Evolutionary conservation across 2,888 invertebrate genomes (phyloP), one percentile per base, ranked within the genome.

Genomic region (Aphodius granarius): DNA sequence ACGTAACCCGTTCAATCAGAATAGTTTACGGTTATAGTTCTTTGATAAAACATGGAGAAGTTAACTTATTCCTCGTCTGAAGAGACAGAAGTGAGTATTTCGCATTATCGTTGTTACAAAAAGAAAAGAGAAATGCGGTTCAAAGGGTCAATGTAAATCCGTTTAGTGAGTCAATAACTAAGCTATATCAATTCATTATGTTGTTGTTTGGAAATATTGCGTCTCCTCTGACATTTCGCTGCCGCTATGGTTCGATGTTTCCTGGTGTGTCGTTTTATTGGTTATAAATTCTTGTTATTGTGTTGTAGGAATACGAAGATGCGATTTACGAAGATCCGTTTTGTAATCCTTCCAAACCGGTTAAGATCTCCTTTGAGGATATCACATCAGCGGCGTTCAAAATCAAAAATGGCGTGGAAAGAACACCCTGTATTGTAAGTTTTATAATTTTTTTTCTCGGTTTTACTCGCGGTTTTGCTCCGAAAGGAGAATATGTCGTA

Each of bases 371-470:
- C 2, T 96, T 97, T 85, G 94, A 95, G 84, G 96, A 97, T 85
- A 92, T 97, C 62, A 95, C 95, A 15, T 95, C 95, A 0, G 98
- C 98, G 0, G 94, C 96, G 0, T 97, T 93, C 86, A 92, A 94
- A 85, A 96, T 98, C 77, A 94, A 94, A 86, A 91, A 91, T 82
- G 96, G 96, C 66, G 91, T 98, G 72, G 89, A 93, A 76, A 91
- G 92, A 82, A 97, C 97, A 74, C 95, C 97, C 73, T 97, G 97
- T 86, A 92, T 92, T 85, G 97, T 95, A 89, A 89, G 90, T 77
- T 66, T 76, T 63, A 72, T 73, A 23, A 66, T 66, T 66, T 16
- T 85, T 88, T 63, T 87, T 97, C 66, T 76, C 16, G 43, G 21
- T 62, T 20, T 43, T 21, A 20, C 0, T 22, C 19, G 3, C n/a